Evolutionary conservation across 2,888 invertebrate genomes (phyloP).

Genomic region (Agelastica alni): DNA sequence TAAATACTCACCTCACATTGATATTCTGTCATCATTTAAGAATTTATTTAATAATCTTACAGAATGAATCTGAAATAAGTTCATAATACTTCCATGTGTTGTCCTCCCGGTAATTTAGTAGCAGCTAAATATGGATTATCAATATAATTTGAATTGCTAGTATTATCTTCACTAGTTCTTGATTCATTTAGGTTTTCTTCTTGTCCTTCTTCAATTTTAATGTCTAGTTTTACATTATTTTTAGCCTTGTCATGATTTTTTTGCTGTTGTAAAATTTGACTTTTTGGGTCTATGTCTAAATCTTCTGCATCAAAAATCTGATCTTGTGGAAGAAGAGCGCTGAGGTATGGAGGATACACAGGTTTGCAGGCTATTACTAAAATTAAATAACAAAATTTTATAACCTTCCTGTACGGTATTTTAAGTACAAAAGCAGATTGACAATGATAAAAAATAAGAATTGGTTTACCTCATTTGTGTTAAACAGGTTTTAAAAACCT

Average conservation of each 20-base stretch:
- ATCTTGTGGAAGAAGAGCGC: slow-evolving; percentile 88
- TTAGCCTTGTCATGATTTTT: slow-evolving; percentile 46
- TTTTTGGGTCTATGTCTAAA: slow-evolving; percentile 72
- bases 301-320: slow-evolving; percentile 94
- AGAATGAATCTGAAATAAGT: too few species aligned
- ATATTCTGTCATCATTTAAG: too few species aligned
- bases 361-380: slow-evolving; percentile 89
- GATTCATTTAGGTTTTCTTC: slow-evolving; percentile 41
- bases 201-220: slow-evolving; percentile 35
- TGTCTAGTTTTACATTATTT: slow-evolving; percentile 40
- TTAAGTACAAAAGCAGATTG: too few species aligned
- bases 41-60: too few species aligned
- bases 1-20: too few species aligned
- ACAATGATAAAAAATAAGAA: too few species aligned
- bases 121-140: slow-evolving; percentile 74
- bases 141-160: slow-evolving; percentile 60
- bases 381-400: slow-evolving; percentile 44
- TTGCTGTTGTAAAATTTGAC: slow-evolving; percentile 51
- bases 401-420: too few species aligned
- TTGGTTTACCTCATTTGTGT: too few species aligned
- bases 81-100: slow-evolving; percentile 36
- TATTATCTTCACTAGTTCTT: slow-evolving; percentile 55
- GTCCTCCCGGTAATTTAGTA: slow-evolving; percentile 53
- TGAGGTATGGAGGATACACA: slow-evolving; percentile 77
- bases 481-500: too few species aligned